Evolutionary conservation across 2,888 invertebrate genomes (phyloP).

Genomic region (Polyommatus icarus): DNA sequence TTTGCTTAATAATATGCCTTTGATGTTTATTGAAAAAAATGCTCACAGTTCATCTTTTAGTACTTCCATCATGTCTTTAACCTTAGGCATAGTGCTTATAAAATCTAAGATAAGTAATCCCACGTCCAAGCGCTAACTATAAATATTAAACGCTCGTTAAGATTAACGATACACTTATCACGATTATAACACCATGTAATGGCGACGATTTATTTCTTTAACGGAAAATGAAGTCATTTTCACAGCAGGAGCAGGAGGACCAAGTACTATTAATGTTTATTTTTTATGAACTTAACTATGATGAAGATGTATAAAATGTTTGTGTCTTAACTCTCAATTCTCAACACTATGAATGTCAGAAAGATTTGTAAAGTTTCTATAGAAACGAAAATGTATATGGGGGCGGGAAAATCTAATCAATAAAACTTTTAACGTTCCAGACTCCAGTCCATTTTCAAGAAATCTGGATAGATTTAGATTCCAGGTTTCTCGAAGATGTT

Average conservation of each 20-base stretch:
- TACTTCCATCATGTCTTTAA: too few species aligned
- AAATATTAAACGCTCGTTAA: constrained; percentile 8
- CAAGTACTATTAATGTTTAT: not conserved
- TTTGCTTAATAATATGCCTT: too few species aligned
- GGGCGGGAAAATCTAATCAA: not conserved
- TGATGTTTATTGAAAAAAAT: too few species aligned
- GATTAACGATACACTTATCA: constrained; percentile 6
- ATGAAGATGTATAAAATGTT: not conserved
- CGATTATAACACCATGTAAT: constrained; percentile 19
- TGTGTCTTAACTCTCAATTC: too few species aligned
- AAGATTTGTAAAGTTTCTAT: not conserved
- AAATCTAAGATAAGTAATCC: not conserved
- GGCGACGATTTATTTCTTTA: constrained; percentile 8
- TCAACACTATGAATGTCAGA: not conserved
- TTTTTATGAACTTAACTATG: not conserved
- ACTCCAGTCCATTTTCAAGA: too few species aligned
- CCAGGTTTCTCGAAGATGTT: too few species aligned
- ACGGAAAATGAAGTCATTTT: constrained; percentile 20
- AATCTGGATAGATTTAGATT: too few species aligned
- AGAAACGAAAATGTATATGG: not conserved
- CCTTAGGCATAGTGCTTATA: not conserved
- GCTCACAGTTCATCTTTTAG: too few species aligned
- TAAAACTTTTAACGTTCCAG: too few species aligned
- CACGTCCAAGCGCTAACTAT: not conserved
- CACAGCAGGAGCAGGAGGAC: not conserved